Conservation (phyloP, 2,888 invertebrate species). For the Emesis castigata region DNA sequence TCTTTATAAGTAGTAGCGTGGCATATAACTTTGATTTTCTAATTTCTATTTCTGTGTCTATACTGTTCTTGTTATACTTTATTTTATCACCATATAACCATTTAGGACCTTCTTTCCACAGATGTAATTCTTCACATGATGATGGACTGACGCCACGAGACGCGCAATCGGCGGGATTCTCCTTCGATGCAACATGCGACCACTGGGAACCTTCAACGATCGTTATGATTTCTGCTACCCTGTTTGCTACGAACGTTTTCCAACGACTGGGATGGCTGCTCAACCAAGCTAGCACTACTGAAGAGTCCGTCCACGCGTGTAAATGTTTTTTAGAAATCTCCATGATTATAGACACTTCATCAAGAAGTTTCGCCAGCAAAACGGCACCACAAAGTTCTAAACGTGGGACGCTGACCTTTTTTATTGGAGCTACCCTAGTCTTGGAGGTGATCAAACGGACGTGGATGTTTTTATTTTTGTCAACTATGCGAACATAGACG, state of each 20-base stretch:
- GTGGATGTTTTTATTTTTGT: not conserved
- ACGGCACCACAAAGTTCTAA: not conserved
- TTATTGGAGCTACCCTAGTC: not conserved
- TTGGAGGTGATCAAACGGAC: not conserved
- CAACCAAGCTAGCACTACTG: not conserved
- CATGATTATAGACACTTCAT: not conserved
- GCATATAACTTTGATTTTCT: not conserved
- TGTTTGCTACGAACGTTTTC: not conserved
- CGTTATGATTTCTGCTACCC: not conserved
- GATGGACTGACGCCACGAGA: not conserved
- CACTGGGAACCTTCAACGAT: not conserved
- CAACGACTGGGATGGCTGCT: not conserved
- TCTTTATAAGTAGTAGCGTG: not conserved
- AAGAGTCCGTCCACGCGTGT: not conserved
- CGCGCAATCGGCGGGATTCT: not conserved
- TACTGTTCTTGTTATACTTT: not conserved
- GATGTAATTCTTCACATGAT: not conserved
- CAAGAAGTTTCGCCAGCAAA: not conserved
- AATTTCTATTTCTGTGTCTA: not conserved
- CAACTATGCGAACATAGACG: constrained; percentile 39
- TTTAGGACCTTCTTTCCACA: constrained; percentile 1
- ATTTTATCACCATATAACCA: not conserved
- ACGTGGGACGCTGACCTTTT: not conserved
- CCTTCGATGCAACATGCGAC: not conserved
- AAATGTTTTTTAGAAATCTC: not conserved